These are phyloP conservation scores for Sceloporus undulatus DNA, from an alignment of 2,113 vertebrate genomes.

Conservation along the genomic window DNA sequence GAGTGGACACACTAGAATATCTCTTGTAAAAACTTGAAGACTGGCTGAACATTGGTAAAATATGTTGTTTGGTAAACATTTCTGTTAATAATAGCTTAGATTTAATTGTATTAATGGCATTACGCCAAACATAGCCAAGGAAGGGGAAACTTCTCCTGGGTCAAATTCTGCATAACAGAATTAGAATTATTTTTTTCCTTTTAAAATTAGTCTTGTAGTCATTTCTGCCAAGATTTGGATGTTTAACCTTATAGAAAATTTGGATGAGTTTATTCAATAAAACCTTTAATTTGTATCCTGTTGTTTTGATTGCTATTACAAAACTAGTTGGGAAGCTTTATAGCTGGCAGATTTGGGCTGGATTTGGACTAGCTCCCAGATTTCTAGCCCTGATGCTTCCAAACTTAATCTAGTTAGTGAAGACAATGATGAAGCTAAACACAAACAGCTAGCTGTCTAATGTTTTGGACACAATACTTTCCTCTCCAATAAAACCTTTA, in stretches of 20 bases:
- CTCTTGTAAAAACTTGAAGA: slow-evolving; percentile 33
- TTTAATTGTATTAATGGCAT: slow-evolving; percentile 19
- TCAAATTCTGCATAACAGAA: neutral
- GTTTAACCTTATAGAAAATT: neutral
- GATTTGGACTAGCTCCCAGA: slow-evolving; percentile 14
- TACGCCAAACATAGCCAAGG: neutral
- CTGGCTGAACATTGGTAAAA: slow-evolving; percentile 44
- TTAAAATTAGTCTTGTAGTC: neutral
- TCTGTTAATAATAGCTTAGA: neutral
- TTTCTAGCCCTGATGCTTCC: neutral
- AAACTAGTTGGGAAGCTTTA: slow-evolving; percentile 8
- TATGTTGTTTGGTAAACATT: slow-evolving; percentile 35
- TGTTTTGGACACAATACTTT: neutral
- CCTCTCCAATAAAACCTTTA: slow-evolving; percentile 16
- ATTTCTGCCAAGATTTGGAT: neutral
- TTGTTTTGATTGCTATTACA: slow-evolving; percentile 23
- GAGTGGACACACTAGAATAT: neutral
- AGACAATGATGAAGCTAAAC: neutral
- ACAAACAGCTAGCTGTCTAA: neutral
- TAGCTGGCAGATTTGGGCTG: neutral
- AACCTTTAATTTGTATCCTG: slow-evolving; percentile 13
- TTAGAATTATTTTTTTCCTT: neutral
- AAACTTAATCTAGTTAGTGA: slow-evolving; percentile 21
- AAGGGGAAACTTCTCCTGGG: neutral
- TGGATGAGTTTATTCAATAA: slow-evolving; percentile 26